Conservation (phyloP, 1,140 invertebrate genomes). For the Habropoda laboriosa region DNA sequence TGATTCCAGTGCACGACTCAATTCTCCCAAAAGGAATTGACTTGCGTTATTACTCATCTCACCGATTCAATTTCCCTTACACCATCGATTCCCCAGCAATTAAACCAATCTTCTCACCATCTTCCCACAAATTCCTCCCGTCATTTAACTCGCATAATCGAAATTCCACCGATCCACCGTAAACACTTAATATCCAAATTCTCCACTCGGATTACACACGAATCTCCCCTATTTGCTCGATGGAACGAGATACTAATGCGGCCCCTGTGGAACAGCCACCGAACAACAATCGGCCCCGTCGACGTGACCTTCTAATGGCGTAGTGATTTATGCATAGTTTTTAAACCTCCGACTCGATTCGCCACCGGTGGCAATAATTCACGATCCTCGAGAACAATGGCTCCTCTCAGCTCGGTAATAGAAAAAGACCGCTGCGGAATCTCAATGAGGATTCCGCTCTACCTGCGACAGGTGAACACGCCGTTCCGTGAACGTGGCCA, state of each 20-base stretch:
- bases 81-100: too few species aligned
- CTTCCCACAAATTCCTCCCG: background rate
- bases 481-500: conserved; percentile 34
- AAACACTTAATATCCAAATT: background rate
- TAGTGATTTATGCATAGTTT: conserved; percentile 30
- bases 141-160: background rate
- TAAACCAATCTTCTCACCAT: too few species aligned
- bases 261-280: background rate
- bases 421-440: conserved; percentile 52
- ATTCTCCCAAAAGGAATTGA: too few species aligned
- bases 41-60: too few species aligned
- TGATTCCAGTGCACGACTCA: too few species aligned
- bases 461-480: conserved; percentile 59
- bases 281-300: background rate
- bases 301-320: conserved; percentile 26
- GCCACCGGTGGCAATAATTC: conserved; percentile 44
- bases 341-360: conserved; percentile 15
- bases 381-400: conserved; percentile 58
- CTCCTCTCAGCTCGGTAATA: conserved; percentile 17
- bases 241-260: background rate
- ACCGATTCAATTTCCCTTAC: too few species aligned
- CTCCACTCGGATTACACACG: too few species aligned
- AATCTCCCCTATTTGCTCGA: background rate
- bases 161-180: too few species aligned
- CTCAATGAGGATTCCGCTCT: conserved; percentile 50